phyloP scores from a whole-genome alignment of 2,888 invertebrate species.

The Onchidella celtica region DNA sequence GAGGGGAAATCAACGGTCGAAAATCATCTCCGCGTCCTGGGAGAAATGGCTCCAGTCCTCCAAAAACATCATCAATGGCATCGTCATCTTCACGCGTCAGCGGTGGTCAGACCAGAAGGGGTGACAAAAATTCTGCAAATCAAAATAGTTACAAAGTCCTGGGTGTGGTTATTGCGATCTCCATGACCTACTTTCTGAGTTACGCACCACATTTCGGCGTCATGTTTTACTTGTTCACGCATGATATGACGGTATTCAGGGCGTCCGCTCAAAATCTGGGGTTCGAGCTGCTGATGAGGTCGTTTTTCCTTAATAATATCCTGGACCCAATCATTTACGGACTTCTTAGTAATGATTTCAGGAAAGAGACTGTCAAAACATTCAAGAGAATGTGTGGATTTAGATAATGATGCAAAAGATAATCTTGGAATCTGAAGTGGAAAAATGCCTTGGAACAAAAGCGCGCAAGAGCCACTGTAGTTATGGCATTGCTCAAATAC shows the following conservation, averaged over 20 bases:
- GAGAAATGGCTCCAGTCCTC: not conserved
- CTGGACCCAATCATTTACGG: slow-evolving; percentile 41
- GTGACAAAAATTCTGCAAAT: not conserved
- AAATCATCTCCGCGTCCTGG: not conserved
- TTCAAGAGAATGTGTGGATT: not conserved
- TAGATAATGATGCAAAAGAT: too few relatives aligned
- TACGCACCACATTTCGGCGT: slow-evolving; percentile 39
- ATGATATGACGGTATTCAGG: slow-evolving; percentile 31
- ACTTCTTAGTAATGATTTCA: slow-evolving; percentile 31
- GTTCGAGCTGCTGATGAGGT: slow-evolving; percentile 32
- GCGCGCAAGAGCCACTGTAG: too few relatives aligned
- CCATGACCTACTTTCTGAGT: slow-evolving; percentile 38
- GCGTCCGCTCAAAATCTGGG: slow-evolving; percentile 21
- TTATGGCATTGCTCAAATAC: too few relatives aligned
- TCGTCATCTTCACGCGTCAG: not conserved
- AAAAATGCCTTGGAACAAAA: too few relatives aligned
- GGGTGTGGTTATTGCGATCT: slow-evolving; percentile 25
- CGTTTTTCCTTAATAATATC: slow-evolving; percentile 42
- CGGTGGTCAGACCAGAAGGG: not conserved
- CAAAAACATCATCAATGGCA: not conserved
- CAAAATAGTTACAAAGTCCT: slow-evolving; percentile 18
- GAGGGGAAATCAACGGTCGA: not conserved
- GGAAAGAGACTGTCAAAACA: not conserved
- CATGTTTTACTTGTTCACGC: slow-evolving; percentile 37
- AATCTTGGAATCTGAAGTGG: too few relatives aligned